Evolutionary conservation across 2,113 vertebrate species (phyloP).

Genomic region (Gorsachius goisagi): DNA sequence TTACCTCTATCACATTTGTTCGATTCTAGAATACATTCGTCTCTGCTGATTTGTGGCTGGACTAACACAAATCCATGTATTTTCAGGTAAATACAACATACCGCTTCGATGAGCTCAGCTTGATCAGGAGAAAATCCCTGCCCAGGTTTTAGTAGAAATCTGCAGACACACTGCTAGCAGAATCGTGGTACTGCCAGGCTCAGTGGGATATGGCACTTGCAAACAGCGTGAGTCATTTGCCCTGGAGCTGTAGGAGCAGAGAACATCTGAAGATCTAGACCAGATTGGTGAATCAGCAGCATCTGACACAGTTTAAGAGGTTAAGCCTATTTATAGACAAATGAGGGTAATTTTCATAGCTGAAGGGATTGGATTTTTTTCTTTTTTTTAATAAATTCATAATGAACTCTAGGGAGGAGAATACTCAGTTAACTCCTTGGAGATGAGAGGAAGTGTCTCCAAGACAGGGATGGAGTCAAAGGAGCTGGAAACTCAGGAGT

Average conservation of each 20-base stretch:
- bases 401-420: not conserved
- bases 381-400: not conserved
- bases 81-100: not conserved
- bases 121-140: not conserved
- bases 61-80: not conserved
- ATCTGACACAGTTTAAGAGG: conserved; percentile 57
- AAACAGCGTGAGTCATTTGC: conserved; percentile 4
- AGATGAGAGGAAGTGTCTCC: not conserved
- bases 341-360: conserved; percentile 46
- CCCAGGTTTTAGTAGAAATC: not conserved
- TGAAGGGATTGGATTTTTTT: not conserved
- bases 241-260: conserved; percentile 16
- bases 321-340: conserved; percentile 59
- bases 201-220: not conserved
- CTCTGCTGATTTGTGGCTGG: not conserved
- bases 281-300: conserved; percentile 40
- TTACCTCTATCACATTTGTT: not conserved
- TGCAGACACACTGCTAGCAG: not conserved
- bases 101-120: not conserved
- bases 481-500: not conserved
- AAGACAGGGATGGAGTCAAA: not conserved
- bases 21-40: not conserved
- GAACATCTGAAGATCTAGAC: conserved; percentile 28
- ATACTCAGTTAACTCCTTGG: not conserved
- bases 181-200: not conserved